Conservation (phyloP, 2,888 invertebrate species). For the Noctua comes region DNA sequence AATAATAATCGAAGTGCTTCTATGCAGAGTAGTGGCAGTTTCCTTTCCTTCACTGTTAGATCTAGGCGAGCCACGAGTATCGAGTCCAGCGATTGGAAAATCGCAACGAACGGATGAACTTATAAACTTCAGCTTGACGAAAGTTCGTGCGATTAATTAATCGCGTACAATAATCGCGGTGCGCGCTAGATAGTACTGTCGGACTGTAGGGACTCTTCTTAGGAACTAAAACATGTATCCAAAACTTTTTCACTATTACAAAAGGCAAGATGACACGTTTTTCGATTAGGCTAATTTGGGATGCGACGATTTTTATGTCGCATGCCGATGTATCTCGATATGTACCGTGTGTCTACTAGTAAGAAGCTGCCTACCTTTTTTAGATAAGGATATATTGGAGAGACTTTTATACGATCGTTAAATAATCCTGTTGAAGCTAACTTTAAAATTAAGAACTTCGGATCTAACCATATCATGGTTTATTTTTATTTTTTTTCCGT, state of each 20-base stretch:
- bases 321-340: conserved; percentile 74
- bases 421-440: conserved; percentile 89
- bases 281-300: conserved; percentile 77
- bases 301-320: conserved; percentile 81
- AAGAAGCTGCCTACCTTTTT: conserved; percentile 88
- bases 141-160: conserved; percentile 25
- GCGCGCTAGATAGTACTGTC: conserved; percentile 54
- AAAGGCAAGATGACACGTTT: conserved; percentile 79
- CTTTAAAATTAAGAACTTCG: conserved; percentile 88
- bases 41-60: conserved; percentile 70
- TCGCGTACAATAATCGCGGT: conserved; percentile 39
- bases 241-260: conserved; percentile 84
- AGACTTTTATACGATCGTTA: conserved; percentile 91
- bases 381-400: conserved; percentile 90
- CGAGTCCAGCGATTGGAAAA: conserved; percentile 8
- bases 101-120: conserved; percentile 19
- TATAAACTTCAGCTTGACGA: conserved; percentile 16
- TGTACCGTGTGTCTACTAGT: conserved; percentile 83
- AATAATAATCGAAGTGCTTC: conserved; percentile 81
- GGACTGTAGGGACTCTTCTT: conserved; percentile 76
- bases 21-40: conserved; percentile 80
- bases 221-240: conserved; percentile 83
- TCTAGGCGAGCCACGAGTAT: conserved; percentile 43
- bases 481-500: conserved; percentile 70
- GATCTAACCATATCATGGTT: conserved; percentile 86